These are phyloP conservation scores for Paradoxurus hermaphroditus DNA, from an alignment of 2,113 vertebrate genomes.

Conservation along the genomic window DNA sequence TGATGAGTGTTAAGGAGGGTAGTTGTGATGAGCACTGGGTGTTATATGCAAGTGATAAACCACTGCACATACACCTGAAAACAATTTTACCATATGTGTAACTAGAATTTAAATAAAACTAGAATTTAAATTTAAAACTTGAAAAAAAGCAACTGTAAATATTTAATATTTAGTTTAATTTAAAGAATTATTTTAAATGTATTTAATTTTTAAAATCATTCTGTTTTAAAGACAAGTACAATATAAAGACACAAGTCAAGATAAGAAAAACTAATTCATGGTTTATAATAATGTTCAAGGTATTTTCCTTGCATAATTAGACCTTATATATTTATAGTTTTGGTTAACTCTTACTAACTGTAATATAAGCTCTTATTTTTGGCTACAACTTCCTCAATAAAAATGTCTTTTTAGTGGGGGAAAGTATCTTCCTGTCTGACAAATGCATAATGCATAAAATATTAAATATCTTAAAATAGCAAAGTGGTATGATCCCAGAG, in stretches of 20 bases:
- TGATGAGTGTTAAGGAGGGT: too few relatives aligned
- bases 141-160: neutral
- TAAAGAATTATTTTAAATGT: neutral
- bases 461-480: constrained; percentile 45
- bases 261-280: neutral
- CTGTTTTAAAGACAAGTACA: neutral
- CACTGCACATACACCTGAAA: too few relatives aligned
- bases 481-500: neutral
- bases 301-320: neutral
- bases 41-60: too few relatives aligned
- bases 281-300: neutral
- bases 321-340: neutral
- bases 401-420: neutral
- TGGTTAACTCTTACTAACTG: constrained; percentile 13
- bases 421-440: constrained; percentile 3
- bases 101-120: too few relatives aligned
- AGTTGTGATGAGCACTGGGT: too few relatives aligned
- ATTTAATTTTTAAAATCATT: neutral
- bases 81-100: too few relatives aligned
- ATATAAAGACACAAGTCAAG: neutral
- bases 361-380: constrained; percentile 50
- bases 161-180: neutral
- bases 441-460: constrained; percentile 43
- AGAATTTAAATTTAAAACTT: too few relatives aligned
- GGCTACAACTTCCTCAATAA: neutral